Conservation (phyloP, 2,888 invertebrate genomes). For the Tyria jacobaeae region DNA sequence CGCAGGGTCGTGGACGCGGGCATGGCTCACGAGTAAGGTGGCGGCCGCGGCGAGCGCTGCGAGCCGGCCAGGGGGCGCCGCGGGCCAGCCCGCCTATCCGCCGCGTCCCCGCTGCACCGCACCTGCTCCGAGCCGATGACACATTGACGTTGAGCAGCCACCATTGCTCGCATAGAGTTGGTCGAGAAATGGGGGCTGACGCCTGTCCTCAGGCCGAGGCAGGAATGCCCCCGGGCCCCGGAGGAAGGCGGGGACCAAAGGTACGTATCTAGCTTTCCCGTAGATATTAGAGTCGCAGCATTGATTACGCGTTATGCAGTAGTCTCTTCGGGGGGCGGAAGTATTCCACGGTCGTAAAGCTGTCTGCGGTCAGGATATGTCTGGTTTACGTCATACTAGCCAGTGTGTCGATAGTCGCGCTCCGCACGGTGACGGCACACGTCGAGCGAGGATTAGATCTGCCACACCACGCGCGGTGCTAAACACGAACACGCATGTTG, state of each 20-base stretch:
- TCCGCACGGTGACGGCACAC: constrained; percentile 33
- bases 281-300: constrained; percentile 31
- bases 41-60: constrained; percentile 56
- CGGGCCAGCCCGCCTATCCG: constrained; percentile 76
- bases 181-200: constrained; percentile 99
- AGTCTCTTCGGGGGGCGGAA: constrained; percentile 48
- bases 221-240: constrained; percentile 94
- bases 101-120: constrained; percentile 72
- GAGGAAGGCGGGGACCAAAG: constrained; percentile 91
- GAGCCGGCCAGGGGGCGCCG: constrained; percentile 80
- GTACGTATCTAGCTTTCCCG: constrained; percentile 78
- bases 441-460: constrained; percentile 48
- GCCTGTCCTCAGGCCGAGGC: constrained; percentile 98
- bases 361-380: constrained; percentile 66
- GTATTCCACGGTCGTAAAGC: constrained; percentile 58
- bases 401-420: constrained; percentile 39
- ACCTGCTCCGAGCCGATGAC: constrained; percentile 81
- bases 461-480: not conserved
- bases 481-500: constrained; percentile 47
- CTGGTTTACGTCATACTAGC: constrained; percentile 61
- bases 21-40: constrained; percentile 60
- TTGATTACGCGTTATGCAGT: constrained; percentile 17
- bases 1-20: constrained; percentile 60
- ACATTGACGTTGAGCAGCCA: constrained; percentile 89
- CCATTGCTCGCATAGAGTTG: constrained; percentile 99